phyloP scores from a whole-genome alignment of 2,797 vertebrate species.

The Pteropus rufus region DNA sequence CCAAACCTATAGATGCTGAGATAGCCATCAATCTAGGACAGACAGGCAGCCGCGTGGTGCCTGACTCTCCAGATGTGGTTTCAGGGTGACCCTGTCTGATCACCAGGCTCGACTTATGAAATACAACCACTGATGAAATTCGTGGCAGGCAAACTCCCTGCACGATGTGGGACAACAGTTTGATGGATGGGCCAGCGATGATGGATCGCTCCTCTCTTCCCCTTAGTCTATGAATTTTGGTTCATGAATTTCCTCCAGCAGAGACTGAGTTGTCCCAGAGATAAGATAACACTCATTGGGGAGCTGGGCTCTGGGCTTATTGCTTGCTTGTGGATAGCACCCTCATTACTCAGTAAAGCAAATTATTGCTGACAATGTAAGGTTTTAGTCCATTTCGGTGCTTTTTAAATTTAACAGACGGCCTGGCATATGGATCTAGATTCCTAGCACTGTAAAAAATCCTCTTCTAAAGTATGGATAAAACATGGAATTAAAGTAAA shows the following conservation, averaged over 20 bases:
- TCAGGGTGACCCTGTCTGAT: slow-evolving; percentile 55
- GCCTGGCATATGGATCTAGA: background rate
- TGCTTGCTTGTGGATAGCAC: background rate
- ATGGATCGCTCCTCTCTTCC: background rate
- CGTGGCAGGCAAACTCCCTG: background rate
- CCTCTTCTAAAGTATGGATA: slow-evolving; percentile 15
- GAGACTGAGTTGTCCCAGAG: background rate
- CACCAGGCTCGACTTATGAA: background rate
- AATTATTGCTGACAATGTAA: slow-evolving; percentile 15
- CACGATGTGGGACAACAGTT: background rate
- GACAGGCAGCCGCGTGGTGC: background rate
- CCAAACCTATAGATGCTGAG: background rate
- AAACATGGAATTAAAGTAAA: slow-evolving; percentile 41
- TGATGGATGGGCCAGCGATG: background rate
- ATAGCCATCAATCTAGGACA: background rate
- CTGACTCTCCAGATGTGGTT: slow-evolving; percentile 12
- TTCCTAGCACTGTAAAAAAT: background rate
- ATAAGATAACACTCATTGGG: background rate
- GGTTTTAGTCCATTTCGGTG: slow-evolving; percentile 9
- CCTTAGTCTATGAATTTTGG: background rate
- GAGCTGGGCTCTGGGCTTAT: background rate
- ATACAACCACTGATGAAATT: slow-evolving; percentile 46
- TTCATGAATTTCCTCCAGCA: background rate
- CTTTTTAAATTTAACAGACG: slow-evolving; percentile 43
- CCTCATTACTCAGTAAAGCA: slow-evolving; percentile 18